Evolutionary conservation across 2,797 vertebrate species (phyloP).

Genomic region (Thunnus albacares): DNA sequence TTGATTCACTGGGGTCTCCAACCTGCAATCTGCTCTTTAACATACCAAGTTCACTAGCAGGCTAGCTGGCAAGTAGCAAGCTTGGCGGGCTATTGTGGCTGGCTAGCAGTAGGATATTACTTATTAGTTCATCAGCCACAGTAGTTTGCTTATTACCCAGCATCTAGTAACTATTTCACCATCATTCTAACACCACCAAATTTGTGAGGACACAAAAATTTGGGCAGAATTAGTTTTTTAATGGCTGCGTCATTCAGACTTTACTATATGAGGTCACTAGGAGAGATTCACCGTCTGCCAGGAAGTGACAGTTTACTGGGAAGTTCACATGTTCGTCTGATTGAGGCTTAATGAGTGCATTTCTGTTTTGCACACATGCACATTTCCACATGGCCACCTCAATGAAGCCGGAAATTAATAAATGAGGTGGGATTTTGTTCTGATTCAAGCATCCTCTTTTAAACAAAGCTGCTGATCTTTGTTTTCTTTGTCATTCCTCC

Average conservation of each 20-base stretch:
- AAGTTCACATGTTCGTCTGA: background rate
- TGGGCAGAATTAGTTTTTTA: too few relatives aligned
- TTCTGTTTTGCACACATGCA: background rate
- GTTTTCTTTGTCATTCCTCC: constrained; percentile 12
- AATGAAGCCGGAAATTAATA: background rate
- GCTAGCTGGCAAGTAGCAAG: background rate
- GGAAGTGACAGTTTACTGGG: background rate
- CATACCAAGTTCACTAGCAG: background rate
- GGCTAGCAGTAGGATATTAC: background rate
- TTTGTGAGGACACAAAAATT: background rate
- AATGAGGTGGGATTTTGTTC: background rate
- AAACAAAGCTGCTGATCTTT: constrained; percentile 31
- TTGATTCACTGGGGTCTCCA: too few relatives aligned
- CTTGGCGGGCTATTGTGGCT: background rate
- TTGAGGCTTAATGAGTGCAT: background rate
- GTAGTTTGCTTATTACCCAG: too few relatives aligned
- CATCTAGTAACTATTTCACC: background rate
- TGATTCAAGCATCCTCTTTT: constrained; percentile 9
- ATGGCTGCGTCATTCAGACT: background rate
- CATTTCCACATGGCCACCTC: background rate
- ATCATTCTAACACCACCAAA: background rate
- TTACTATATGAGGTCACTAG: background rate
- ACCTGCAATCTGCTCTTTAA: too few relatives aligned
- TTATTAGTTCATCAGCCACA: too few relatives aligned
- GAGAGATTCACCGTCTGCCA: background rate